Base-by-base conservation (phyloP, 1,140 invertebrate species). In the Rhopalosiphum padi region DNA sequence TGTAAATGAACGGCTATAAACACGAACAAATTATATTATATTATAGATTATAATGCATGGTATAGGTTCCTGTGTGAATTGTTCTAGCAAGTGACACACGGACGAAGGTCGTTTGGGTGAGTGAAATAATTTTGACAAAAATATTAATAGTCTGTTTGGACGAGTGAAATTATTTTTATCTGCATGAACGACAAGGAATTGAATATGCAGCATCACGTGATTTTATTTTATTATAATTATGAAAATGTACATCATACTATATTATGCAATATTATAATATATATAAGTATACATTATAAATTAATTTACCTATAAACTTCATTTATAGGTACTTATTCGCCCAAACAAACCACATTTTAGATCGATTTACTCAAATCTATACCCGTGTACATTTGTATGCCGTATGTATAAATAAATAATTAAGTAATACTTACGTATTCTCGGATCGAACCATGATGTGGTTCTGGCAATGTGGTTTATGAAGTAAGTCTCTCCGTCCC, bases 371-470 rank as follows among this genome's bases (percentile, higher is more conserved):
- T 25, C 55, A 60, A 60, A 30, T 23, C 6, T n/a, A 68, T 30
- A 9, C 8, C 60, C 9, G 60, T 15, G 2, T 60, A 11, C 2
- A 23, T 25, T 55, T 55, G 0, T 15, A 35, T 18, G n/a, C 60
- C 6, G 5, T 35, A n/a, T 3, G 60, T 82, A 82, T 37, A 22
- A 37, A 37, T 51, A 15, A 35, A 9, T 37, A 83, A 83, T 41
- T 2, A 41, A 37, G 15, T 25, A 11, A 46, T 30, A 88, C 97
- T 97, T 97, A 98, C 98, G 98, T 96, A 99, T 98, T 97, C 98
- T 96, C 94, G 98, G 98, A 96, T 99, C 98, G 96, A 99, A 99
- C 99, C 99, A 99, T 94, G 98, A 98, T 60, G 99, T 99, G 94
- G 98, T 98, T 95, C 98, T 97, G 90, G 97, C 97, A 95, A 97